Percentiles rank a stretch among this genome's conserved stretches.
These are phyloP conservation scores for Sepiola atlantica DNA, from an alignment of 2,888 invertebrate genomes.

Conservation along the genomic window DNA sequence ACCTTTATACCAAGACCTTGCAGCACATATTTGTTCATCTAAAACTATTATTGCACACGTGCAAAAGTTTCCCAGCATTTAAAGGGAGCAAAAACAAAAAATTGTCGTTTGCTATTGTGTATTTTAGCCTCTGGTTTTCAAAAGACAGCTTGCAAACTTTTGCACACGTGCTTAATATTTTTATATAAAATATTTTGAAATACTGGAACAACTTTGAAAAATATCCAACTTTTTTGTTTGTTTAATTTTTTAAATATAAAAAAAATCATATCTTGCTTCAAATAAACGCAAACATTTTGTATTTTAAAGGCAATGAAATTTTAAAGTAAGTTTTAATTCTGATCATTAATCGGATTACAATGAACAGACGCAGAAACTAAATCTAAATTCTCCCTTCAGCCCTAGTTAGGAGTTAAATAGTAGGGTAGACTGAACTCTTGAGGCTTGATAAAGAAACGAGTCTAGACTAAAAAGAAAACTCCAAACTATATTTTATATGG, in stretches of 20 bases:
- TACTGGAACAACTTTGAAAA: conserved; percentile 11
- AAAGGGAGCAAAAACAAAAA: too few species aligned
- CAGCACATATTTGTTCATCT: not conserved
- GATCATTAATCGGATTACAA: too few species aligned
- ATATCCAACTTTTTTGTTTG: not conserved
- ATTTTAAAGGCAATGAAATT: not conserved
- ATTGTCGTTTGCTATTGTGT: not conserved
- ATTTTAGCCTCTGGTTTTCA: not conserved
- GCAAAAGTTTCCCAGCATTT: not conserved
- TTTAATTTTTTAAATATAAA: not conserved
- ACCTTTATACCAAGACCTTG: not conserved
- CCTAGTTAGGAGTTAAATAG: too few species aligned
- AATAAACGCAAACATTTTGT: not conserved
- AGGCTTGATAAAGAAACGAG: too few species aligned
- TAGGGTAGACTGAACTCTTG: too few species aligned
- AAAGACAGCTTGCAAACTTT: not conserved
- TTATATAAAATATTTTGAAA: not conserved
- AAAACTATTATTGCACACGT: not conserved
- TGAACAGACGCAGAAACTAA: too few species aligned
- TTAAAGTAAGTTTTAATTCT: not conserved
- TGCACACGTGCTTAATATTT: not conserved
- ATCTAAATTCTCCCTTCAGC: too few species aligned
- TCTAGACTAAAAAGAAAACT: too few species aligned
- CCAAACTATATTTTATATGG: too few species aligned
- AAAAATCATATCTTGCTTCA: not conserved